Evolutionary conservation across 1,140 invertebrate genomes (phyloP), one percentile per base, ranked within the genome.

Genomic region (Aricia agestis): DNA sequence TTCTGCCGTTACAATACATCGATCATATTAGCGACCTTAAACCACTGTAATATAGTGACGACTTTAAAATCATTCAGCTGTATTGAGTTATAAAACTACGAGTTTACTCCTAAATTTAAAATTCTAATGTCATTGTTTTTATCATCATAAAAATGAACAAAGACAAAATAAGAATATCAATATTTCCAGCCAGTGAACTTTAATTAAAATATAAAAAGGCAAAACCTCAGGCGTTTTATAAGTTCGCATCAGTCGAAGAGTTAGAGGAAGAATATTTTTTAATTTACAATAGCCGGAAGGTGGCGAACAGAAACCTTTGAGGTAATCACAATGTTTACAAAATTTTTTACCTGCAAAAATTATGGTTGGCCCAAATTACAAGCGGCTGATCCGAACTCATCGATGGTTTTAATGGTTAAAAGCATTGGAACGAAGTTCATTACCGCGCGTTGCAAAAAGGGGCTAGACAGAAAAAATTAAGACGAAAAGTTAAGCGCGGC

Each of bases 281-380:
- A 90, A 90, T 89, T 89, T 90, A 86, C 83, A 82, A 87, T 89
- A 84, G 86, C 85, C 86, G 73, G 73, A 80, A 85, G 86, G 83
- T 82, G 74, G 76, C 81, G 83, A 85, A 82, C 76, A 82, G 78
- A 74, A 79, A 77, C 80, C 80, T 74, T 84, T 77, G 79, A 77
- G 78, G 84, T 83, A 74, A 70, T 70, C 68, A 70, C 68, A 65
- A 70, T 70, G 68, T 70, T 70, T 76, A 85, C 77, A 77, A 79
- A 80, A 75, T 79, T 83, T 87, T 79, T 83, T 74, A 77, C 78
- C 80, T 82, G 83, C 74, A 74, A 83, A 84, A 52, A 76, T 77
- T 70, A 45, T 13, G 11, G 66, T 0, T 71, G 70, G 70, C 41
- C n/a, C 25, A 78, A 76, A 42, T 57, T 15, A 79, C 15, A 73